Base-by-base conservation (phyloP, 1,140 invertebrate genomes). In the Drosophila cardini region DNA sequence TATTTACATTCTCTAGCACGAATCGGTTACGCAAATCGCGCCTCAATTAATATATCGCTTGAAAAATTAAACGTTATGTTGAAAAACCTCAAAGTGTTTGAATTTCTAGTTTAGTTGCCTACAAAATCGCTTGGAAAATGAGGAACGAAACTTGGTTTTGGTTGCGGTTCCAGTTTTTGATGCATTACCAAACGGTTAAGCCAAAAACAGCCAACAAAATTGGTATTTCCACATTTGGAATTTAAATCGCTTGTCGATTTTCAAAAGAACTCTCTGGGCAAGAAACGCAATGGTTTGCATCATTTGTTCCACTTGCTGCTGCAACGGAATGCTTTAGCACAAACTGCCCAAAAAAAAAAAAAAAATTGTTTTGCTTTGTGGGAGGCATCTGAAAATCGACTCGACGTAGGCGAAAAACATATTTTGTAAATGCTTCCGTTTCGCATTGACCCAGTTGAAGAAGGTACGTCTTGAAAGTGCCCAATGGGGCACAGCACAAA, bases 351-450 rank as follows among this genome's bases (percentile, higher is more conserved):
- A 58, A 26, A 5, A 26, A 4, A 4, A 4, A 26, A 26, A 26
- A 3, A 60, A 60, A 40, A 52, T 53, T 32, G 21, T 61, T 18
- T 32, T 46, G 46, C 48, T 32, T 15, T 50, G 53, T 15, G 32
- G 21, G 21, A 21, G 13, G 53, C 32, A 21, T 30, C 63, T 68
- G 10, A 61, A 26, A 62, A 50, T n/a, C 40, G 62, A 26, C 21
- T 26, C 45, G 55, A 70, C 61, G 77, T 57, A 61, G 42, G 53
- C 62, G 78, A 76, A 80, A 26, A 73, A 75, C 62, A 83, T 79
- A 62, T 80, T 68, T 55, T 76, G 72, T 80, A 80, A 83, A 83
- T 72, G 81, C 58, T 83, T 83, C 80, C 80, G 76, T 62, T 76
- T 58, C 61, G 40, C 68, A 80, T 83, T 83, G 80, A 84, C 80